Evolutionary conservation across 2,888 invertebrate genomes (phyloP).

Genomic region (Herminia tarsipennalis): DNA sequence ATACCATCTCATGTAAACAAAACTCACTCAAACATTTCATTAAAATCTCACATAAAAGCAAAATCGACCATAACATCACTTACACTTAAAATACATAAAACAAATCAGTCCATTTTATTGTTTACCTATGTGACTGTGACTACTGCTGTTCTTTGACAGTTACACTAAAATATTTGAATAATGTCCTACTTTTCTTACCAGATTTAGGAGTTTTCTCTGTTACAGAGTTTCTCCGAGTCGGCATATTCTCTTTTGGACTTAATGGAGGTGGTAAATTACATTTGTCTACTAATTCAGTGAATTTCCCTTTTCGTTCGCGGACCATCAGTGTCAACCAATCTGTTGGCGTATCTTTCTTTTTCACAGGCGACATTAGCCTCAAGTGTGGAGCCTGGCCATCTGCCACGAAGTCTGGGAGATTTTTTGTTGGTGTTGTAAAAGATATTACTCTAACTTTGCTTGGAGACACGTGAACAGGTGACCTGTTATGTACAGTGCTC

Average conservation of each 20-base stretch:
- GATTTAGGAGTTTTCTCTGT: conserved; percentile 60
- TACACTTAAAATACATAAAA: conserved; percentile 17
- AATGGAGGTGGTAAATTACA: conserved; percentile 37
- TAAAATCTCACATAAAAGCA: not conserved
- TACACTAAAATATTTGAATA: conserved; percentile 71
- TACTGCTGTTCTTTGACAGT: conserved; percentile 53
- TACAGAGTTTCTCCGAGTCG: conserved; percentile 55
- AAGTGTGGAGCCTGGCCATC: conserved; percentile 92
- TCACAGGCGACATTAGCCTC: conserved; percentile 88
- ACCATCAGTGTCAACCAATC: conserved; percentile 88
- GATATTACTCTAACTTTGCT: conserved; percentile 53
- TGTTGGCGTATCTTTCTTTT: conserved; percentile 86
- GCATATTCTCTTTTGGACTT: conserved; percentile 61
- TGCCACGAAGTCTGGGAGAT: conserved; percentile 91
- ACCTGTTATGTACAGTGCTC: conserved; percentile 34
- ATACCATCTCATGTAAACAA: conserved; percentile 6
- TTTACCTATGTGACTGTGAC: conserved; percentile 1
- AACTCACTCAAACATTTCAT: not conserved
- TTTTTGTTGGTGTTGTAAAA: conserved; percentile 86
- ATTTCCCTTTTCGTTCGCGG: conserved; percentile 49
- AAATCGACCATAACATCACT: conserved; percentile 8
- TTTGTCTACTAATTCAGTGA: conserved; percentile 22
- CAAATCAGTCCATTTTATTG: conserved; percentile 41
- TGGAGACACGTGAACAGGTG: conserved; percentile 54
- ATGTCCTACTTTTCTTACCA: conserved; percentile 55